Evolutionary conservation across 2,113 vertebrate species (phyloP).

Genomic region (Perca flavescens): DNA sequence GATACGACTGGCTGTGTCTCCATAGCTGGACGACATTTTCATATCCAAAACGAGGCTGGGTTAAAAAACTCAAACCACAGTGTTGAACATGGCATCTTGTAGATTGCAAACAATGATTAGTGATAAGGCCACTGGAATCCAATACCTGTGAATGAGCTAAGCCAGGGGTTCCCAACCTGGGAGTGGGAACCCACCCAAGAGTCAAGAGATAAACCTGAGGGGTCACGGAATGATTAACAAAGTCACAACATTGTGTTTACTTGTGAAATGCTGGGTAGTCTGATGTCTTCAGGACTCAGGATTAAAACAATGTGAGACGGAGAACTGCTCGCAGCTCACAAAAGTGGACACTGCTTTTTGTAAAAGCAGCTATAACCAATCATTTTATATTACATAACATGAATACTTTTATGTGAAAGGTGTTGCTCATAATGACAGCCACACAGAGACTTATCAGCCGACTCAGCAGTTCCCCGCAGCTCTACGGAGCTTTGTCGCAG

Average conservation of each 20-base stretch:
- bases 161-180: neutral
- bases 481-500: neutral
- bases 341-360: neutral
- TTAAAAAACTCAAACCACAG: slow-evolving; percentile 23
- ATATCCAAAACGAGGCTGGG: slow-evolving; percentile 19
- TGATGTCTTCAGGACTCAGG: neutral
- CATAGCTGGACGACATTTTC: slow-evolving; percentile 36
- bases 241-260: neutral
- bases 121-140: neutral
- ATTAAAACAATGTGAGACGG: neutral
- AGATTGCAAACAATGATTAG: slow-evolving; percentile 24
- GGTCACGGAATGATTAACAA: neutral
- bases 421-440: no score
- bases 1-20: slow-evolving; percentile 55
- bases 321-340: neutral
- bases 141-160: neutral
- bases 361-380: neutral
- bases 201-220: neutral
- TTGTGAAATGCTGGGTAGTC: neutral
- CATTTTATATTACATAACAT: neutral
- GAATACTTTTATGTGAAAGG: no score
- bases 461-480: neutral
- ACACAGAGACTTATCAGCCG: no score
- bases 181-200: neutral
- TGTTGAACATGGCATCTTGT: neutral